phyloP scores from a whole-genome alignment of 2,888 invertebrate genomes.

The Ochropleura leucogaster region DNA sequence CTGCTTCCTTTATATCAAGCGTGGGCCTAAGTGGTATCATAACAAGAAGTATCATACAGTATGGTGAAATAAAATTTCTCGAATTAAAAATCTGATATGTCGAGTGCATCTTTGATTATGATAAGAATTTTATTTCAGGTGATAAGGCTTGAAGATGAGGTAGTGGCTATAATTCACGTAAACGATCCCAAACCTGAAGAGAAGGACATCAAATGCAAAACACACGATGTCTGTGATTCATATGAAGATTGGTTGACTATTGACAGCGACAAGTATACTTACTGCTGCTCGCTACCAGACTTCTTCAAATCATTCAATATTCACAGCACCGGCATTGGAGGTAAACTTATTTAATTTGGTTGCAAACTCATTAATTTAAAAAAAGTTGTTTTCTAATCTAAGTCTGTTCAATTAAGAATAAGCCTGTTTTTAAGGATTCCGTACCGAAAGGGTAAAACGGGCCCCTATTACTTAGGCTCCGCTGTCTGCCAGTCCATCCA shows the following conservation, averaged over 20 bases:
- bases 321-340: conserved; percentile 38
- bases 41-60: not conserved
- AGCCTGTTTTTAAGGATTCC: too few relatives aligned
- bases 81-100: not conserved
- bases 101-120: not conserved
- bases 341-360: conserved; percentile 27
- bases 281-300: conserved; percentile 61
- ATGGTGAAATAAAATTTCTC: not conserved
- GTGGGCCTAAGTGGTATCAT: too few relatives aligned
- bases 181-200: conserved; percentile 55
- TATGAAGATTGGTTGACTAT: conserved; percentile 42
- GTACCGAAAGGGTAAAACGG: too few relatives aligned
- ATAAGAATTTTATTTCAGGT: conserved; percentile 42
- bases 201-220: conserved; percentile 59
- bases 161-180: conserved; percentile 60
- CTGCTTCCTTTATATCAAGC: not conserved
- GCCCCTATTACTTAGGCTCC: too few relatives aligned
- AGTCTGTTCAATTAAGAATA: not conserved
- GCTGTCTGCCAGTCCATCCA: too few relatives aligned
- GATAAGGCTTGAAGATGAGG: conserved; percentile 31
- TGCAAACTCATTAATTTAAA: not conserved
- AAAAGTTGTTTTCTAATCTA: not conserved
- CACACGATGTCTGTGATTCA: conserved; percentile 15
- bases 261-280: conserved; percentile 41
- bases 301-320: conserved; percentile 53